Percentiles rank a stretch among this genome's conserved stretches.
phyloP scores from a whole-genome alignment of 2,113 vertebrate genomes.

The Pao palembangensis region DNA sequence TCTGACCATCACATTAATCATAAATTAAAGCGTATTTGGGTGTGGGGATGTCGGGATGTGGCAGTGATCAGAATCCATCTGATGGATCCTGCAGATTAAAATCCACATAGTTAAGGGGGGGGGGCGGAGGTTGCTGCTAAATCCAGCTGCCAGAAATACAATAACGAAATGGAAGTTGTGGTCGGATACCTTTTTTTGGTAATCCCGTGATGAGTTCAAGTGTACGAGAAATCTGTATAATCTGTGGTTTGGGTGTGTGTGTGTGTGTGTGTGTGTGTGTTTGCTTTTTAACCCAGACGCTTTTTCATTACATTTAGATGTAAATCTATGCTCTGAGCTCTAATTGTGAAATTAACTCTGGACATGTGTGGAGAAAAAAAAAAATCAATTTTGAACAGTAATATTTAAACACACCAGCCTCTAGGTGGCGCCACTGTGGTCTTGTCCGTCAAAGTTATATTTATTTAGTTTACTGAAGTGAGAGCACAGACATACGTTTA shows the following conservation, averaged over 20 bases:
- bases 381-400: too few species aligned
- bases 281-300: conserved; percentile 1
- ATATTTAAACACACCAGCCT: too few species aligned
- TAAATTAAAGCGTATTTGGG: conserved; percentile 9
- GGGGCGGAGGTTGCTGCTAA: conserved; percentile 19
- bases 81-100: conserved; percentile 57
- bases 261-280: background rate
- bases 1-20: conserved; percentile 9
- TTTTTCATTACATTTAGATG: background rate
- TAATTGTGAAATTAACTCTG: background rate
- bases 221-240: conserved; percentile 15
- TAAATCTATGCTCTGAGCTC: background rate
- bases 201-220: conserved; percentile 60
- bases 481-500: too few species aligned
- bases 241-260: too few species aligned
- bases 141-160: conserved; percentile 53
- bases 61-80: conserved; percentile 63
- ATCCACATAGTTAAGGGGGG: conserved; percentile 53
- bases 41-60: conserved; percentile 52
- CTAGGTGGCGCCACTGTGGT: too few species aligned
- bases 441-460: too few species aligned
- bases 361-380: too few species aligned
- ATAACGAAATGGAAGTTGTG: conserved; percentile 66
- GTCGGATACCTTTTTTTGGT: conserved; percentile 46
- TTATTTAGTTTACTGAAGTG: too few species aligned